Percentiles rank a stretch among this genome's conserved stretches.
phyloP scores from a whole-genome alignment of 2,113 vertebrate genomes.

The Cyanoliseus patagonus region DNA sequence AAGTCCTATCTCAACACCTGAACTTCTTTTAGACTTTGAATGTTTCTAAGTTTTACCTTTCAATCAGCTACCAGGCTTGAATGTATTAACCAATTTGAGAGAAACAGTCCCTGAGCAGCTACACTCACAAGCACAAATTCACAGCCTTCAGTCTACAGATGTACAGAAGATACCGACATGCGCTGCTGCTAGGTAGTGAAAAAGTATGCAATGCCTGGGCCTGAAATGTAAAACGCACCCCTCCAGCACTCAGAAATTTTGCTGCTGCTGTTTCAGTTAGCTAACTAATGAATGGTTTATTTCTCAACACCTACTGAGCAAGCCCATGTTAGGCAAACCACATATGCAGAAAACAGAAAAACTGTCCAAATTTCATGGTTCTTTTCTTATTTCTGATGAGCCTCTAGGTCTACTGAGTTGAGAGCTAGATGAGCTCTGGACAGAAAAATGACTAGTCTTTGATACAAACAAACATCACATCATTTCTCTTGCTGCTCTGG shows the following conservation, averaged over 20 bases:
- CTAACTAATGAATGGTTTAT: not conserved
- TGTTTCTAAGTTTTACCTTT: not conserved
- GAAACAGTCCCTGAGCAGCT: not conserved
- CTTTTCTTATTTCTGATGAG: not conserved
- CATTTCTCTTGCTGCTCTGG: not conserved
- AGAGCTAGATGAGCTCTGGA: not conserved
- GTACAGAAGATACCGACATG: not conserved
- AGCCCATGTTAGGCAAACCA: not conserved
- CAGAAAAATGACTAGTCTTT: not conserved
- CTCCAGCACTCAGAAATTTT: not conserved
- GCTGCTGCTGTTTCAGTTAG: not conserved
- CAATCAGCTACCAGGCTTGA: not conserved
- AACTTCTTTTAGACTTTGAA: not conserved
- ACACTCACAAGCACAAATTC: not conserved
- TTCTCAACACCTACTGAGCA: not conserved
- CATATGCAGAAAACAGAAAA: not conserved
- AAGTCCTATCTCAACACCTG: not conserved
- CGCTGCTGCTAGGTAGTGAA: not conserved
- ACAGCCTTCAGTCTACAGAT: not conserved
- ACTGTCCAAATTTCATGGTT: not conserved
- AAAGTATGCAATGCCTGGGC: not conserved
- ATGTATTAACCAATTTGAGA: fast-evolving
- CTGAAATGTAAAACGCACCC: not conserved
- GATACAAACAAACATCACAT: not conserved
- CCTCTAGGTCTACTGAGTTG: not conserved